phyloP scores from a whole-genome alignment of 1,140 invertebrate genomes.

The Solen grandis region DNA sequence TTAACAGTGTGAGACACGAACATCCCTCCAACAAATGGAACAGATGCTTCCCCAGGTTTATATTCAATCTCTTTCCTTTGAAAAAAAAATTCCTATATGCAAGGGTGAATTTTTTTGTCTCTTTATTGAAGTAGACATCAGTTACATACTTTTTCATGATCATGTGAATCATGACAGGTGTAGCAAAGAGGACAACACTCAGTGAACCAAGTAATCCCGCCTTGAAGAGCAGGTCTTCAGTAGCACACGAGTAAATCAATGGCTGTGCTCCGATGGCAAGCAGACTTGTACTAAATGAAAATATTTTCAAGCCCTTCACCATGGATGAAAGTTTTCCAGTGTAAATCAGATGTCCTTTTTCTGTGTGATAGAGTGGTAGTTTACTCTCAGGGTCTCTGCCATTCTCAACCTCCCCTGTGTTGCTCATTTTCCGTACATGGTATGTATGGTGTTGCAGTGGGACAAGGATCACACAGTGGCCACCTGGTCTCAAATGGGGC shows the following conservation, averaged over 20 bases:
- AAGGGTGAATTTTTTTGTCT: conserved; percentile 69
- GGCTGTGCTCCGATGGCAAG: conserved; percentile 88
- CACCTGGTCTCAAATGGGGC: no score
- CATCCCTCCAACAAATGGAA: conserved; percentile 90
- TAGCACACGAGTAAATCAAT: conserved; percentile 83
- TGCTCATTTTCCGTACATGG: no score
- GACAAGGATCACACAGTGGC: no score
- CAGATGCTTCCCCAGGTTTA: conserved; percentile 85
- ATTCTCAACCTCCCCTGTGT: no score
- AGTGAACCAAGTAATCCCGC: conserved; percentile 85
- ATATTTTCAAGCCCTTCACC: conserved; percentile 88
- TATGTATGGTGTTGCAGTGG: no score
- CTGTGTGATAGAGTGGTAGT: conserved; percentile 55
- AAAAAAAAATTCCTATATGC: conserved; percentile 66
- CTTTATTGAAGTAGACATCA: conserved; percentile 86
- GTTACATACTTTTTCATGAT: conserved; percentile 93
- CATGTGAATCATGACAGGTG: conserved; percentile 90
- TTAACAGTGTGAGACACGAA: conserved; percentile 90
- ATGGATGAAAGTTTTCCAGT: conserved; percentile 85
- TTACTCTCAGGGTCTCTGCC: conserved; percentile 30
- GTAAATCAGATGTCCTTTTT: conserved; percentile 82
- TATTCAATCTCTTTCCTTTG: conserved; percentile 61
- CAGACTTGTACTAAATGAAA: conserved; percentile 89
- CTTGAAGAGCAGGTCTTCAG: conserved; percentile 80
- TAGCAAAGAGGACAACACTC: conserved; percentile 90